Evolutionary conservation across 2,113 vertebrate genomes (phyloP), one percentile per base, ranked within the genome.

Genomic region (Hydrolagus affinis): DNA sequence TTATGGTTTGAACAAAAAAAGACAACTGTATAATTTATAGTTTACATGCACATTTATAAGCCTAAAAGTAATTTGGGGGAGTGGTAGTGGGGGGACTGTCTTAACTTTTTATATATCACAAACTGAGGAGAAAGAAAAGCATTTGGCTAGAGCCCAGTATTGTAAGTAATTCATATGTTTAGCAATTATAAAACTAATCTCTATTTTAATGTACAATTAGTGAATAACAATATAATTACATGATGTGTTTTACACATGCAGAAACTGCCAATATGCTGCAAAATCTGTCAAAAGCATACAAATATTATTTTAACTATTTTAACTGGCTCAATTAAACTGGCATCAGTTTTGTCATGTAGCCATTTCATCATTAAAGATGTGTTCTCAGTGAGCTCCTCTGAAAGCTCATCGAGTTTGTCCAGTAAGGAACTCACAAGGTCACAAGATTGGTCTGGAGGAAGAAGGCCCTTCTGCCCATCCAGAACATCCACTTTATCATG

Each of bases 191-290:
- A 83, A 83, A 83, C 64, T 83, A 83, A 83, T 60, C 78, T 62
- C 78, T 83, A 28, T 83, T 83, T 83, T 83, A 83, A 83, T 83
- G 78, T 83, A 83, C 78, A 83, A 83, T 83, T 83, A 83, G 78
- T 83, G 78, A 83, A 83, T 83, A 83, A 83, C 59, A 83, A 83
- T 83, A 68, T 83, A 83, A 83, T 83, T 83, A 83, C 66, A 83
- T 83, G 78, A 83, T 83, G 78, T 83, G 78, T 66, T 83, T 83
- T 83, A 83, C 62, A 83, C 78, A 83, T 30, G 23, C 60, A 68
- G 78, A 60, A 83, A 25, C 78, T 66, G 25, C 78, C 78, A 83
- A 83, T 83, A 83, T 60, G 66, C 60, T 66, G 17, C 62, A 66
- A 68, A 83, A 68, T 83, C 78, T 83, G 78, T 83, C 78, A 83